Evolutionary conservation across 2,797 vertebrate genomes (phyloP), one percentile per base, ranked within the genome.

Genomic region (Pachyuromys duprasi): DNA sequence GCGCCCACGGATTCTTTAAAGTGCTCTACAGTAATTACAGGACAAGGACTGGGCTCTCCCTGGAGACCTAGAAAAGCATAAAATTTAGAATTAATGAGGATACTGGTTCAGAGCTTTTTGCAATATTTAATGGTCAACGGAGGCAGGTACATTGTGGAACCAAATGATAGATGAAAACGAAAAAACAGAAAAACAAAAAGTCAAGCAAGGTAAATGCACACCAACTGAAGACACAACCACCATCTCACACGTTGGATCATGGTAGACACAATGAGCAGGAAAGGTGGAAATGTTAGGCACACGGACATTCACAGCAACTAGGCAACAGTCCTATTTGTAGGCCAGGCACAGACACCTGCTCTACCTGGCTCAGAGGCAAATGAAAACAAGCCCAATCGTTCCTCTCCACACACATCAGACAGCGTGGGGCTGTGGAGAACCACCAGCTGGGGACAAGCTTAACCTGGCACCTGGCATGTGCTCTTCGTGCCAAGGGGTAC

Each of bases 1-100:
- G 67, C 6, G 39, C 95, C 89, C 1, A 94, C 0, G 26, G 93
- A 79, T 62, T 95, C 97, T 97, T 96, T 98, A 55, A 78, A 96
- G 90, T 98, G 97, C 39, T 97, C 98, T n/a, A 98, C 90, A 76
- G 97, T 97, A 78, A 69, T 96, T 31, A 87, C 97, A 87, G 98
- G 98, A 95, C 98, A 98, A 0, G 89, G 95, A 55, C 95, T 97
- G 0, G 96, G 95, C 9, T 98, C 98, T 97, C 97, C 98, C 95
- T 97, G 98, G 86, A 98, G 75, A 98, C 98, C 98, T 99, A 76
- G 72, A 96, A 97, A 96, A 28, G 95, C 84, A 98, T 97, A 97
- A 98, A 93, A 97, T 69, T 67, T 49, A 0, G 69, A 92, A 97
- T 98, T 95, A 98, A 82, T 93, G 57, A 39, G 5, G 2, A 65